Percentiles rank a stretch among this genome's conserved stretches.
These are phyloP conservation scores for Hipparchia semele DNA, from an alignment of 2,888 invertebrate genomes.

Conservation along the genomic window DNA sequence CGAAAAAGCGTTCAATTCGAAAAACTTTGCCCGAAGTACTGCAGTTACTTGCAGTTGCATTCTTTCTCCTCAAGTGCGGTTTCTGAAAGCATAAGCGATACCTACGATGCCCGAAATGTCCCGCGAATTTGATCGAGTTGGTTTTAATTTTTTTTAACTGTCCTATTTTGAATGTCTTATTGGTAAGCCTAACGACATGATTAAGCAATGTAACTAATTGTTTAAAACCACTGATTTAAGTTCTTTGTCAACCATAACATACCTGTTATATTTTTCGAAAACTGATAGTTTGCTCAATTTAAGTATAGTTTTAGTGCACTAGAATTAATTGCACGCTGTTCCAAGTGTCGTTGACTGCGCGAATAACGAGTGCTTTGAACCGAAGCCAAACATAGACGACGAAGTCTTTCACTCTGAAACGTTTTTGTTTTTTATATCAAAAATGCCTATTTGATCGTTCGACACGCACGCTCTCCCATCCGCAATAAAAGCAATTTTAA, in stretches of 20 bases:
- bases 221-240: too few relatives aligned
- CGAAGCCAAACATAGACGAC: conserved; percentile 48
- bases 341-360: conserved; percentile 53
- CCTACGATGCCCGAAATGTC: too few relatives aligned
- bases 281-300: conserved; percentile 21
- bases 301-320: conserved; percentile 32
- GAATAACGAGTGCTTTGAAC: conserved; percentile 54
- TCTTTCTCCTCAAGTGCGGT: background rate
- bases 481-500: conserved; percentile 2
- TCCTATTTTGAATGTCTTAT: too few relatives aligned
- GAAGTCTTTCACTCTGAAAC: conserved; percentile 15
- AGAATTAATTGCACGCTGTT: conserved; percentile 39
- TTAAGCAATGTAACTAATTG: too few relatives aligned
- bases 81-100: background rate
- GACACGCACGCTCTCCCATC: conserved; percentile 28
- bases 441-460: conserved; percentile 24
- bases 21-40: background rate
- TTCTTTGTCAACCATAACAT: too few relatives aligned
- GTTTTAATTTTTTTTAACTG: too few relatives aligned
- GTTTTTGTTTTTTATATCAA: conserved; percentile 27
- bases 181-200: too few relatives aligned
- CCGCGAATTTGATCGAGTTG: too few relatives aligned
- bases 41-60: too few relatives aligned
- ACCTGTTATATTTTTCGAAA: background rate
- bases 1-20: conserved; percentile 9